These are phyloP conservation scores for Actinostola sp. DNA, from an alignment of 92 coral and sea anemone genomes.

Conservation along the genomic window DNA sequence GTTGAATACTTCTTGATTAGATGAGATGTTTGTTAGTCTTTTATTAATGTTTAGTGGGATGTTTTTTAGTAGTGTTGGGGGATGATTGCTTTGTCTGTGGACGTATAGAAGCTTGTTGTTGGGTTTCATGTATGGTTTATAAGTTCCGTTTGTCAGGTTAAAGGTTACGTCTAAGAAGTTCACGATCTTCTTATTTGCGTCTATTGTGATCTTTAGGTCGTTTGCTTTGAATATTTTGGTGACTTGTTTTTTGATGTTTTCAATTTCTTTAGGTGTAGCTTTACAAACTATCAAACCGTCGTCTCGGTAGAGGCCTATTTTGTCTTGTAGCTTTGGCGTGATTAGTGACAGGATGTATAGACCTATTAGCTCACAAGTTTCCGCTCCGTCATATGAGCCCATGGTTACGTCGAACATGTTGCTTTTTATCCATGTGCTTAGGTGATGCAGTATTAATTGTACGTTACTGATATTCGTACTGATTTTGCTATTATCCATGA, in stretches of 20 bases:
- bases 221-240: too few relatives aligned
- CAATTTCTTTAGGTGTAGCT: not conserved
- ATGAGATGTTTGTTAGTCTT: not conserved
- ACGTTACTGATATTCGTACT: too few relatives aligned
- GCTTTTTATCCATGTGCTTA: not conserved
- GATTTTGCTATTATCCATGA: too few relatives aligned
- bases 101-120: too few relatives aligned
- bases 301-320: not conserved
- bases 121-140: not conserved
- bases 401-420: not conserved
- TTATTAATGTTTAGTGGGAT: not conserved
- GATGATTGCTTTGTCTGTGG: slow-evolving; percentile 27
- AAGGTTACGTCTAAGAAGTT: not conserved
- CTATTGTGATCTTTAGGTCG: not conserved
- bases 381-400: not conserved
- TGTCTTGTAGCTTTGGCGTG: not conserved
- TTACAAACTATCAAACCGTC: not conserved
- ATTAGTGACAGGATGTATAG: not conserved
- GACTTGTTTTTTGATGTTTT: not conserved
- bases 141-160: not conserved
- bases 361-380: not conserved
- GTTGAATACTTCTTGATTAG: not conserved
- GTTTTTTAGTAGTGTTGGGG: slow-evolving; percentile 24
- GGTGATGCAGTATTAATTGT: too few relatives aligned
- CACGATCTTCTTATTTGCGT: not conserved